Conservation (phyloP, 37 sponge, comb jelly and placozoan genomes). For the Bolinopsis microptera region DNA sequence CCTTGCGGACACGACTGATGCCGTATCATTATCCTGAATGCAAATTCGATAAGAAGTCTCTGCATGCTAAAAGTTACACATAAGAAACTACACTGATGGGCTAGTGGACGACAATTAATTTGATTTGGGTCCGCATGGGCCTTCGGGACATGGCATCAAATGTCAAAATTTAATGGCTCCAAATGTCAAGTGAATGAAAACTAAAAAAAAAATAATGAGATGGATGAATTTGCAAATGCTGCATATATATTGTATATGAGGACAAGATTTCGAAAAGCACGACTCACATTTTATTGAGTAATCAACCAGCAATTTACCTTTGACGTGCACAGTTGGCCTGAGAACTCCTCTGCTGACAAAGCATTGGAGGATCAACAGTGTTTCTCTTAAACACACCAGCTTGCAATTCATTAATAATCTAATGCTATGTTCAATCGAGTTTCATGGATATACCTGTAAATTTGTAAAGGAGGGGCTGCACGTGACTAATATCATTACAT, state of each 20-base stretch:
- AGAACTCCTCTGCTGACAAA: neutral
- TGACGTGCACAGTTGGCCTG: neutral
- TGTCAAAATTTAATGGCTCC: too few relatives aligned
- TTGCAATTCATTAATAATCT: neutral
- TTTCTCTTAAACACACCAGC: neutral
- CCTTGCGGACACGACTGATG: neutral
- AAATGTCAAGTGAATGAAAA: too few relatives aligned
- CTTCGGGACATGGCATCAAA: too few relatives aligned
- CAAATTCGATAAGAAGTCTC: neutral
- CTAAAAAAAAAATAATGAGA: too few relatives aligned
- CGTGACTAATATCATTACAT: neutral
- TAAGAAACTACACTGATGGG: neutral
- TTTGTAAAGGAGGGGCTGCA: neutral
- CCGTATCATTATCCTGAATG: neutral
- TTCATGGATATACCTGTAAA: neutral
- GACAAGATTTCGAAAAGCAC: neutral
- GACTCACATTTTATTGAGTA: neutral
- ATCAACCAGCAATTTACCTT: neutral
- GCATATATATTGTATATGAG: too few relatives aligned
- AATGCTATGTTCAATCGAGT: neutral
- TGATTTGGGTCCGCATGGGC: neutral
- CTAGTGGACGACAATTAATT: neutral
- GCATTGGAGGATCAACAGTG: neutral
- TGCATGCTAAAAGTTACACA: too few relatives aligned
- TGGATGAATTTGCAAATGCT: too few relatives aligned